phyloP scores from a whole-genome alignment of 2,888 invertebrate species.

The Brachypterus glaber region DNA sequence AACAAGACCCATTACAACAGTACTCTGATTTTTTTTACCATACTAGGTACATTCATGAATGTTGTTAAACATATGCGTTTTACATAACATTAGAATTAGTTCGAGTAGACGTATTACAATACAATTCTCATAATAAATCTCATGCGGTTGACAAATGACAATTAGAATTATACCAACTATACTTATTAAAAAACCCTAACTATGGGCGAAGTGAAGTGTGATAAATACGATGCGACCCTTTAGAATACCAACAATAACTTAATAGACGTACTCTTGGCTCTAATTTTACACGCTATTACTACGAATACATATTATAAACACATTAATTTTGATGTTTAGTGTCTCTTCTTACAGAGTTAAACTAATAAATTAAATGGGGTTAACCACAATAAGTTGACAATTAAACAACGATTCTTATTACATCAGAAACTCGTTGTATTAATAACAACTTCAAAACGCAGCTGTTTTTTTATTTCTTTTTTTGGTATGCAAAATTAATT shows the following conservation, averaged over 20 bases:
- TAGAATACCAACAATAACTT: slow-evolving; percentile 30
- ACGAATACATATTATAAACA: slow-evolving; percentile 29
- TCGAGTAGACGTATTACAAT: slow-evolving; percentile 21
- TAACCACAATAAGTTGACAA: too few relatives aligned
- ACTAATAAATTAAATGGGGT: too few relatives aligned
- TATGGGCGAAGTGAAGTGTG: slow-evolving; percentile 28
- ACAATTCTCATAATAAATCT: slow-evolving; percentile 32
- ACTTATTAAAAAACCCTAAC: too few relatives aligned
- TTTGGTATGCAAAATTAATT: too few relatives aligned
- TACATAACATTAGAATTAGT: slow-evolving; percentile 17
- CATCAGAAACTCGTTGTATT: too few relatives aligned
- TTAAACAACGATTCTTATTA: too few relatives aligned
- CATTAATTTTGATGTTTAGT: slow-evolving; percentile 20
- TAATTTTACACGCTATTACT: slow-evolving; percentile 30
- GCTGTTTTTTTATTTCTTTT: too few relatives aligned
- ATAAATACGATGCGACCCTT: slow-evolving; percentile 28
- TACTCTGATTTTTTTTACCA: too few relatives aligned
- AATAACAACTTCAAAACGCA: too few relatives aligned
- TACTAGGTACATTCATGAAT: too few relatives aligned
- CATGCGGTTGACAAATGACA: slow-evolving; percentile 29
- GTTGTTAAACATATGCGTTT: slow-evolving; percentile 10
- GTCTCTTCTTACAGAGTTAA: too few relatives aligned
- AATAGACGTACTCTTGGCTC: slow-evolving; percentile 29
- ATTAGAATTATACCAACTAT: slow-evolving; percentile 25
- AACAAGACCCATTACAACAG: too few relatives aligned